Base-by-base conservation (phyloP, 2,797 vertebrate genomes). In the Tiaroga cobitis region DNA sequence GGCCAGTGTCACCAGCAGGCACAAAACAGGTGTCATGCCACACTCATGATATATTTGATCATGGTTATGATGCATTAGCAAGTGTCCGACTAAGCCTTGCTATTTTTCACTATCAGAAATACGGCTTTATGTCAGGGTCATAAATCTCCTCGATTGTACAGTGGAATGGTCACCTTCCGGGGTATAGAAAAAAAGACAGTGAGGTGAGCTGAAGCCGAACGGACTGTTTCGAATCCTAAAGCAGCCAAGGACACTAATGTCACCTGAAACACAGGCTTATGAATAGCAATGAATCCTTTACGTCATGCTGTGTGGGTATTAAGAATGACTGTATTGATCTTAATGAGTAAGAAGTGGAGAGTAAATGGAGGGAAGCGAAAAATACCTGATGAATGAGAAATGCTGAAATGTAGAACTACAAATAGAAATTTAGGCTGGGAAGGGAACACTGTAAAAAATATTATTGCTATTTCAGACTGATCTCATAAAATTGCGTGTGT, bases 221-320 rank as follows among this genome's bases (percentile, higher is more conserved):
- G 29, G 51, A 68, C 46, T 80, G 61, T 63, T 84, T 78, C 13
- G 21, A 78, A 87, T 54, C 74, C 19, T 32, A 51, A 87, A 88
- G 39, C 84, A 75, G 86, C 61, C 87, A 89, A 88, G 86, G 90
- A 87, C 86, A 83, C 72, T 86, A 82, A 89, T 90, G 87, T 89
- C 84, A 79, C 59, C 70, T 75, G 81, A 81, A 83, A 82, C 82
- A 68, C 61, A 63, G 61, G 68, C 76, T 87, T 86, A 86, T 90
- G 86, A 78, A 88, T 81, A 88, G 88, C 81, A 89, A 82, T 78
- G 70, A 86, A 83, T 75, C 49, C n/a, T 43, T 77, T 88, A 84
- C 65, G 84, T 87, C 77, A 87, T 63, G 51, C 39, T 65, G 63
- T 56, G 76, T 83, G 83, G 80, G 79, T 77, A 87, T 79, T 85